Evolutionary conservation across 1,140 invertebrate genomes (phyloP), one percentile per base, ranked within the genome.

Genomic region (Proales similis): DNA sequence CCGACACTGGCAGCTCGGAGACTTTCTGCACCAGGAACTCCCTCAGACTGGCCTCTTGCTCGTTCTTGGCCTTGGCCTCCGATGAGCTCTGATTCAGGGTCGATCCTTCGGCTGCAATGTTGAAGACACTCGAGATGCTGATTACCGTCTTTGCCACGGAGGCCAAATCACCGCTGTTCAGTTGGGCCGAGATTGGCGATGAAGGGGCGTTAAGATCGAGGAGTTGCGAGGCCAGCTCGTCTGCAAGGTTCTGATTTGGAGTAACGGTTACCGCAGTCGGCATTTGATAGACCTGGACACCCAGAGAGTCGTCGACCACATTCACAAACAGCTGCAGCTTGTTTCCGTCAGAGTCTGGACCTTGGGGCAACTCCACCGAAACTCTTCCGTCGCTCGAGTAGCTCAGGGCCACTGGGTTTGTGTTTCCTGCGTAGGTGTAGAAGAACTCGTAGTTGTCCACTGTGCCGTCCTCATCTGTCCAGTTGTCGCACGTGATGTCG

Each of bases 381-480:
- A 30, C 20, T 57, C 45, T 19, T 9, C 51, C 51, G 12, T 9
- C 4, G 24, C 36, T 1, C 12, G 39, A 26, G 14, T 42, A 57
- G 20, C 51, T 42, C 5, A 57, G 14, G 19, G 33, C 29, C 9
- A 57, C 17, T 42, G 33, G 33, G 27, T 57, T 36, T 17, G 26
- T 27, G 11, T 4, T 48, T 48, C n/a, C 4, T 45, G 11, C 20
- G 12, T 14, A 17, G 0, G 42, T 14, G 38, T 42, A 57, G 20
- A 22, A 42, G 20, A 26, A 57, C 32, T 57, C 51, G 20, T 57
- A 57, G n/a, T 9, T 29, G 5, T 26, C 22, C 26, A 57, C 30
- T 20, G 27, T 42, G 2, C 51, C 51, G 17, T 57, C 51, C 11
- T 38, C 22, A 26, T 57, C 51, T 30, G 39, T 20, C 51, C 51